A percentile compares a stretch with the other conserved stretches of the same genome.
Conservation (phyloP, 2,797 vertebrate species). For the Tolypeutes matacus region DNA sequence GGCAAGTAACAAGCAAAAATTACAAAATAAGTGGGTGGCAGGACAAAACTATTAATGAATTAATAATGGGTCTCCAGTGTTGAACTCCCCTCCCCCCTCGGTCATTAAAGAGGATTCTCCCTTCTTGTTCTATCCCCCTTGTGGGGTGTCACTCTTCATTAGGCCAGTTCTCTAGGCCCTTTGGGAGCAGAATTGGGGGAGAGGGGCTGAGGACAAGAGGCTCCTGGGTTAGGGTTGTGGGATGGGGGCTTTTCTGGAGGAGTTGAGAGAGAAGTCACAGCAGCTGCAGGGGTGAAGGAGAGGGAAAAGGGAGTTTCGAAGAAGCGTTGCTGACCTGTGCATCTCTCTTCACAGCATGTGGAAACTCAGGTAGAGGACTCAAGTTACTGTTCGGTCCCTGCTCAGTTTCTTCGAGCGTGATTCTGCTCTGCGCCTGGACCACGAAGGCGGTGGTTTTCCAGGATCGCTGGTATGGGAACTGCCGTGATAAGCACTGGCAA, state of each 20-base stretch:
- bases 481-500: not conserved
- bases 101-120: no score
- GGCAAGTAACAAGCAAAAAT: no score
- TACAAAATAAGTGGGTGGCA: no score
- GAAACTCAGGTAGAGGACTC: not conserved
- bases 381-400: not conserved
- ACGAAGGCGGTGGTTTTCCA: rapidly evolving
- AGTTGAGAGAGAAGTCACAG: not conserved
- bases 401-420: no score
- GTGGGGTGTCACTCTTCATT: no score
- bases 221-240: not conserved
- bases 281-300: no score
- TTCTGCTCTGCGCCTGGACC: no score
- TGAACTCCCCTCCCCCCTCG: not conserved
- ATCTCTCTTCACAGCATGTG: not conserved
- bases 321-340: rapidly evolving
- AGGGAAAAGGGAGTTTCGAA: not conserved
- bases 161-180: not conserved
- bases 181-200: rapidly evolving
- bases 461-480: not conserved
- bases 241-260: no score
- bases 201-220: not conserved
- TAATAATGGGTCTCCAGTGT: not conserved
- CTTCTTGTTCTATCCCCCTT: rapidly evolving
- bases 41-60: not conserved